A percentile compares a stretch with the other conserved stretches of the same genome.
Evolutionary conservation across 2,888 invertebrate genomes (phyloP).

Genomic region (Anoplius nigerrimus): DNA sequence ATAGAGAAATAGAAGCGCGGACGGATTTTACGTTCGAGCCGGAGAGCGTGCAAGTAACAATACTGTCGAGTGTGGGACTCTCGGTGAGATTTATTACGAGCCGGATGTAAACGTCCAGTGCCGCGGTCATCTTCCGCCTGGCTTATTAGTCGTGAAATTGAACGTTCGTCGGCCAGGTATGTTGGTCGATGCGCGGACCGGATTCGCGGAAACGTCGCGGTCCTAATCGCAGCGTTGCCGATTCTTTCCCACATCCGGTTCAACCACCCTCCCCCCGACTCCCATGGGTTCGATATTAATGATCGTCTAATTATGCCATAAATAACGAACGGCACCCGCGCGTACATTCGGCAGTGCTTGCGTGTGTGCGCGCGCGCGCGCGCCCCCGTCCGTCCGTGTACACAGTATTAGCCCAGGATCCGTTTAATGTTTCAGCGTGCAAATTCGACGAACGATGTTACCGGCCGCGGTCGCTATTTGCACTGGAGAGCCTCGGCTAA

Average conservation of each 20-base stretch:
- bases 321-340: conserved; percentile 33
- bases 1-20: no score
- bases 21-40: no score
- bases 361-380: no score
- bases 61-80: no score
- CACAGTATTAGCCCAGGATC: conserved; percentile 26
- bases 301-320: conserved; percentile 42
- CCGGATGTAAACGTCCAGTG: not conserved
- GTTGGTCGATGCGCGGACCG: no score
- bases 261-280: no score
- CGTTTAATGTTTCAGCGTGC: conserved; percentile 35
- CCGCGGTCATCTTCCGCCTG: conserved; percentile 4
- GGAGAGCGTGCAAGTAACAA: no score
- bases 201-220: no score
- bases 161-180: conserved; percentile 35
- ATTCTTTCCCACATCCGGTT: conserved; percentile 17
- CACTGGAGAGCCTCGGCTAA: conserved; percentile 6
- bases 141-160: conserved; percentile 26
- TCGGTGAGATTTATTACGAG: no score
- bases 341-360: no score
- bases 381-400: no score
- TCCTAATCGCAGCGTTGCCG: not conserved
- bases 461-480: conserved; percentile 14
- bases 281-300: conserved; percentile 15
- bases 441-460: conserved; percentile 22